Evolutionary conservation across 2,888 invertebrate species (phyloP), one percentile per base, ranked within the genome.

Genomic region (Catocala sponsa): DNA sequence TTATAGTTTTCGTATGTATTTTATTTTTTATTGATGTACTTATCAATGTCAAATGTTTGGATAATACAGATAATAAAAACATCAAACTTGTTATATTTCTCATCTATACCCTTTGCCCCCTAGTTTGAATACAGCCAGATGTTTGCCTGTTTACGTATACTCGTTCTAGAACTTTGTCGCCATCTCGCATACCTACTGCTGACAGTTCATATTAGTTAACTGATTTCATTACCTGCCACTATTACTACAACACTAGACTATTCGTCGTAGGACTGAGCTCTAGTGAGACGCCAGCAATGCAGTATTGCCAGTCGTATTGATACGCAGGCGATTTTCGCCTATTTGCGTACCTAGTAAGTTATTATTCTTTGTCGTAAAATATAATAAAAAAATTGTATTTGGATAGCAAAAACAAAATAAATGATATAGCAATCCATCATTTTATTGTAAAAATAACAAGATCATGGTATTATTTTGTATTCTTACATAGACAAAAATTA

Each of bases 361-460:
- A 25, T 25, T 25, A 25, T 25, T 25, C 25, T 2, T 25, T 25
- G 25, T 2, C 4, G 25, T 25, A 25, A 1, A 25, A 25, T 25
- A 4, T 25, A 1, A 25, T 25, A 25, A 25, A 25, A 25, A 25
- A 25, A 25, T 2, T 4, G 2, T 25, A 25, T 25, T 25, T 25
- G 25, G 25, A 25, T 5, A 52, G 10, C 11, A 4, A 32, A 52
- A 47, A 33, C 64, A 63, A 53, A 59, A 0, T 15, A 13, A 46
- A 46, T 15, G 9, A 25, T 15, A 15, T 44, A 12, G 7, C 46
- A 71, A 25, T 67, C 54, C 55, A 70, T 62, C 13, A 60, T 72
- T 81, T 80, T 80, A 80, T 77, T 84, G 79, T 75, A 79, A 79
- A 83, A 79, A 80, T 81, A 82, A 80, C 70, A 78, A 77, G 70